Percentiles rank a stretch among this genome's conserved stretches.
Conservation (phyloP, 2,888 invertebrate genomes). For the Chaetoderma sp. region DNA sequence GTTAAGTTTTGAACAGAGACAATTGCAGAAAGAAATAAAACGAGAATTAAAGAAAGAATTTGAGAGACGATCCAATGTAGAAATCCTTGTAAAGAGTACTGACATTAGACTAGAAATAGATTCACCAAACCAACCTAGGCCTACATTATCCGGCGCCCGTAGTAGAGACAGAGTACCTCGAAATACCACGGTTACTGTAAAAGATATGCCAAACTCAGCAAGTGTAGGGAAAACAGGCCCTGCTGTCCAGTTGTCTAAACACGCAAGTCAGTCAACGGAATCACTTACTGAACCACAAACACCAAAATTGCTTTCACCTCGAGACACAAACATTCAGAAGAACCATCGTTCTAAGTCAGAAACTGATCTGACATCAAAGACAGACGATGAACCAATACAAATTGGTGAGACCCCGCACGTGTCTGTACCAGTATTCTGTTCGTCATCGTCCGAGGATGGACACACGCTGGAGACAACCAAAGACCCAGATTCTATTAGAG, state of each 20-base stretch:
- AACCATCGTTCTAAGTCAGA: not conserved
- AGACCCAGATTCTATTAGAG: too few relatives aligned
- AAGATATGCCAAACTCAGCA: too few relatives aligned
- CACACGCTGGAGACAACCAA: slow-evolving; percentile 45
- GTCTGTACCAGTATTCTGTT: not conserved
- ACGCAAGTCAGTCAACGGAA: too few relatives aligned
- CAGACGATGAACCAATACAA: not conserved
- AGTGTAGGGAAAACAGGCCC: too few relatives aligned
- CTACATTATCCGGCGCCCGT: too few relatives aligned
- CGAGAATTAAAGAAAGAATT: slow-evolving; percentile 46
- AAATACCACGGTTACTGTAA: too few relatives aligned
- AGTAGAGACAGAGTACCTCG: too few relatives aligned
- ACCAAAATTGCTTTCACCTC: too few relatives aligned
- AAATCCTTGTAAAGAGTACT: too few relatives aligned
- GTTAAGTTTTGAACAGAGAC: slow-evolving; percentile 44
- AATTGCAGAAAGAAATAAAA: slow-evolving; percentile 48
- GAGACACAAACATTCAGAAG: not conserved
- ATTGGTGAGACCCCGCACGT: not conserved
- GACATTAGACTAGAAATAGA: too few relatives aligned
- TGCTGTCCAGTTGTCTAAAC: too few relatives aligned
- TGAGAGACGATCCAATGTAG: slow-evolving; percentile 7
- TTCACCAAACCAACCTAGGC: not conserved
- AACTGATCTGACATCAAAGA: not conserved
- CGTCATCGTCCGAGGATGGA: slow-evolving; percentile 32
- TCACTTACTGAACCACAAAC: too few relatives aligned